Evolutionary conservation across 2,888 invertebrate genomes (phyloP).

Genomic region (Ormyrus nitidulus): DNA sequence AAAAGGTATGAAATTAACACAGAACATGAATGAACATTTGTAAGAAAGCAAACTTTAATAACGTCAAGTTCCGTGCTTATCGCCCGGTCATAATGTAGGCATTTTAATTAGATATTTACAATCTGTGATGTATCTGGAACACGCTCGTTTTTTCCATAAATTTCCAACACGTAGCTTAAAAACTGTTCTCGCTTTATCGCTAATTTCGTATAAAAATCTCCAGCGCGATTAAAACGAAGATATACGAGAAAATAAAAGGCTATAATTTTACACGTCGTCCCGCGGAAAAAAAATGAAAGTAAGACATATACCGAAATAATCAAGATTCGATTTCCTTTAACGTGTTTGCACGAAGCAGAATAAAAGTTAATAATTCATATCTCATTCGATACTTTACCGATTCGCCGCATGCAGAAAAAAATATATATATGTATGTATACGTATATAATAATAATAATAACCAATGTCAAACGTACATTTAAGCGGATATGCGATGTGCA

Average conservation of each 20-base stretch:
- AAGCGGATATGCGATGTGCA: conserved; percentile 56
- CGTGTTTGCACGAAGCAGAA: conserved; percentile 26
- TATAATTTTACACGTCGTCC: conserved; percentile 7
- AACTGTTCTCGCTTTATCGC: conserved; percentile 11
- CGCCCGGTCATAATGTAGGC: conserved; percentile 55
- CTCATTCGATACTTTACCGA: conserved; percentile 28
- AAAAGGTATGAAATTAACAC: conserved; percentile 51
- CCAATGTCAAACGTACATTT: conserved; percentile 53
- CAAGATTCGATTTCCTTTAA: conserved; percentile 43
- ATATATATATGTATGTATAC: conserved; percentile 49
- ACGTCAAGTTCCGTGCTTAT: conserved; percentile 65
- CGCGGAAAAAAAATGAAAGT: conserved; percentile 14
- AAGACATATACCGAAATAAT: conserved; percentile 17
- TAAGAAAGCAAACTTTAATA: conserved; percentile 65
- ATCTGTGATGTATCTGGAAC: conserved; percentile 32
- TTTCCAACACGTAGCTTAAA: conserved; percentile 20
- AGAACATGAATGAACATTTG: conserved; percentile 57
- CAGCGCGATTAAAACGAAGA: conserved; percentile 4
- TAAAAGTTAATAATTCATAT: conserved; percentile 35
- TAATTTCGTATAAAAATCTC: conserved; percentile 20
- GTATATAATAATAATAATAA: conserved; percentile 35
- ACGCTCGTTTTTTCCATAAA: conserved; percentile 7
- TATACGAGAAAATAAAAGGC: conserved; percentile 3
- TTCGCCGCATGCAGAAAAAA: conserved; percentile 52
- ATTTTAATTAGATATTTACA: conserved; percentile 58